Evolutionary conservation across 2,888 invertebrate genomes (phyloP).

Genomic region (Sinelater perroti): DNA sequence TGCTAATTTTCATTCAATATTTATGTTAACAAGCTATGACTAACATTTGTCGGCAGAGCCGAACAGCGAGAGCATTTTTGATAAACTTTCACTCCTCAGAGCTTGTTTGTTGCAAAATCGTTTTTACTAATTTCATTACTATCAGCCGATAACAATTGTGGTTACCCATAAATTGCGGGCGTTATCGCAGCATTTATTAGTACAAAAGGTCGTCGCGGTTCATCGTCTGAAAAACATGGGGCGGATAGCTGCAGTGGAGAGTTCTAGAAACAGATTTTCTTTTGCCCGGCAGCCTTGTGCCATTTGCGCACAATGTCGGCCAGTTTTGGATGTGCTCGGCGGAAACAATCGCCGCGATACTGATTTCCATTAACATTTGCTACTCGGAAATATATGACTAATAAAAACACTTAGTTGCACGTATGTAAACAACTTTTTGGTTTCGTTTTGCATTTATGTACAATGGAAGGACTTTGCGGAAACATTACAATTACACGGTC

Average conservation of each 20-base stretch:
- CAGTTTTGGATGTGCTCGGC: background rate
- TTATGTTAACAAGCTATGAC: slow-evolving; percentile 1
- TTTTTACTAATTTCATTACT: too few relatives aligned
- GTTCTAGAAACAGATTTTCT: background rate
- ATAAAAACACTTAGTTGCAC: background rate
- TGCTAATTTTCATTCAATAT: slow-evolving; percentile 12
- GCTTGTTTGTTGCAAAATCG: background rate
- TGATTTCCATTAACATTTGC: too few relatives aligned
- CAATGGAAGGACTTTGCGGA: background rate
- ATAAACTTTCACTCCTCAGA: slow-evolving; percentile 10
- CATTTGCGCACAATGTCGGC: background rate
- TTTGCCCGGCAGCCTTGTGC: slow-evolving; percentile 8
- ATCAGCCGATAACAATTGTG: too few relatives aligned
- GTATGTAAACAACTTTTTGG: background rate
- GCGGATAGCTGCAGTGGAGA: background rate
- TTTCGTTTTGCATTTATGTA: background rate
- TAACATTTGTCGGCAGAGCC: background rate
- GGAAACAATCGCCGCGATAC: too few relatives aligned
- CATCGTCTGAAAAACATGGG: slow-evolving; percentile 1
- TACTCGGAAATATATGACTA: background rate
- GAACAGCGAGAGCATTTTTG: background rate
- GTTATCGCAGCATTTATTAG: background rate
- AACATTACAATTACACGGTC: too few relatives aligned
- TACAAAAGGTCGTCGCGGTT: slow-evolving; percentile 4
- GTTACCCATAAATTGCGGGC: background rate